Conservation (phyloP, 2,888 invertebrate genomes). For the Phortica magna region DNA sequence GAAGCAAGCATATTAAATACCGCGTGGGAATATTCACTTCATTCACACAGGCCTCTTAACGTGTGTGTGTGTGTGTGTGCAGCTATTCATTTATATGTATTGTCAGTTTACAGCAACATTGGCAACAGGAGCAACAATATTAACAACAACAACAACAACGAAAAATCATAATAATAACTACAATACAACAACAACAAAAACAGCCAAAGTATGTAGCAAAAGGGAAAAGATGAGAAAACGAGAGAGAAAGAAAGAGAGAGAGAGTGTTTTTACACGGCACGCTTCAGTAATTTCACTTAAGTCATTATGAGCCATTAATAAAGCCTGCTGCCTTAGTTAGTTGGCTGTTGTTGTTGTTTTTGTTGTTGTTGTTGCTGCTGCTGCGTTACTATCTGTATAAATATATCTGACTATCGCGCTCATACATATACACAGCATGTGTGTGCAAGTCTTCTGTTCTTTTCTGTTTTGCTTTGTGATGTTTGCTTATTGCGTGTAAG, state of each 20-base stretch:
- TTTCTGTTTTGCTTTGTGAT: neutral
- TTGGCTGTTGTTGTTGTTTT: neutral
- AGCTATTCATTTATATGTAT: neutral
- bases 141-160: neutral
- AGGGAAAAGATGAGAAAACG: neutral
- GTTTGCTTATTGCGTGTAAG: neutral
- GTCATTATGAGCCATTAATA: slow-evolving; percentile 71
- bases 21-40: slow-evolving; percentile 69
- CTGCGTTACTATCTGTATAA: too few relatives aligned
- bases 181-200: slow-evolving; percentile 3
- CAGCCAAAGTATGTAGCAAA: neutral
- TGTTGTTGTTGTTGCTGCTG: neutral
- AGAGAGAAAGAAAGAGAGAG: slow-evolving; percentile 27
- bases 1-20: slow-evolving; percentile 69
- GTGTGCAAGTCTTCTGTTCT: too few relatives aligned
- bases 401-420: neutral
- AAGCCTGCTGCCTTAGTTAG: slow-evolving; percentile 55
- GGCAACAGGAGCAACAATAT: slow-evolving; percentile 1
- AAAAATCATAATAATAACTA: neutral
- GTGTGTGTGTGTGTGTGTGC: slow-evolving; percentile 3
- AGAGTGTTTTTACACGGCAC: slow-evolving; percentile 51
- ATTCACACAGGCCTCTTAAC: neutral
- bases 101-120: slow-evolving; percentile 5
- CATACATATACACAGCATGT: neutral
- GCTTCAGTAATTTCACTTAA: slow-evolving; percentile 76